Evolutionary conservation across 2,888 invertebrate genomes (phyloP), one percentile per base, ranked within the genome.

Genomic region (Theretra japonica): DNA sequence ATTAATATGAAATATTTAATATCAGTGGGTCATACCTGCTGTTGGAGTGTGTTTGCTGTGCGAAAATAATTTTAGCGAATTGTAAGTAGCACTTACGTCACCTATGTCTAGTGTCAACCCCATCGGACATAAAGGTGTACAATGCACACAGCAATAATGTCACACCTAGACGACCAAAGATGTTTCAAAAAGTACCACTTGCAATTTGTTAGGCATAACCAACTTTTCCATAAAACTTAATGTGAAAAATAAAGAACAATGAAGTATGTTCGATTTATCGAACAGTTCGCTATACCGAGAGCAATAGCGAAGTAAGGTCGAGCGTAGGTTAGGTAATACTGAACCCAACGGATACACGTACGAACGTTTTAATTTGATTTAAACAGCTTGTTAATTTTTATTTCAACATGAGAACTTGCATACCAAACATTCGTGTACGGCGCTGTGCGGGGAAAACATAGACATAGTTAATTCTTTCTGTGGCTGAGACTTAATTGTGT

Each of bases 361-460:
- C 48, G 48, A 48, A 65, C 65, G 21, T 21, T 65, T 65, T 65
- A 23, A 65, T 65, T 65, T 65, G 48, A 65, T 65, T 48, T 65
- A 48, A 65, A 65, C 15, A 48, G 65, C 65, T 65, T 65, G 48
- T 65, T 48, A 65, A 23, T 65, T 65, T 65, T 65, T 41, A 41
- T 65, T 41, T 21, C 65, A 5, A 65, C 23, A 48, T 65, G 23
- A 62, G 62, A 62, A 19, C 59, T 30, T 7, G 19, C 19, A 60
- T 60, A 19, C n/a, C 19, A 62, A 41, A 8, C 2, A 11, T 59
- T 30, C n/a, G 33, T 33, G 53, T n/a, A 53, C 53, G n/a, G 6
- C n/a, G 19, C n/a, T 53, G 19, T n/a, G n/a, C 53, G 53, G n/a
- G 5, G 19, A 19, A 19, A 19, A 53, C n/a, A 53, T 53, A 17